Evolutionary conservation across 2,113 vertebrate genomes (phyloP).

Genomic region (Paralichthys olivaceus): DNA sequence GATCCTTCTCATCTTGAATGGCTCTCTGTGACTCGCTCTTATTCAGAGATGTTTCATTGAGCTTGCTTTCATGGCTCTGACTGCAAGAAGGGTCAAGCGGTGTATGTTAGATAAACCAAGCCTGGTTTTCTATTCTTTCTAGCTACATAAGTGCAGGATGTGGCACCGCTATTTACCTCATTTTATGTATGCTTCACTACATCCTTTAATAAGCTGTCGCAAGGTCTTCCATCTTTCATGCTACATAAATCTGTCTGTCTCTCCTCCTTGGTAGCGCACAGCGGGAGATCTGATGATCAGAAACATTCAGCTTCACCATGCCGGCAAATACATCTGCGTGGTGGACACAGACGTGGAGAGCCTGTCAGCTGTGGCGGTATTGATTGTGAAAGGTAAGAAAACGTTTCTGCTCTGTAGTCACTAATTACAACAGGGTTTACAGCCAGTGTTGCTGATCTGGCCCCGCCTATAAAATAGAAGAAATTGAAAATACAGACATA

Average conservation of each 20-base stretch:
- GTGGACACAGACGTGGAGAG: constrained; percentile 93
- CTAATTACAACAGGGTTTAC: constrained; percentile 63
- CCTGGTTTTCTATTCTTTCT: constrained; percentile 6
- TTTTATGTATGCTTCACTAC: constrained; percentile 61
- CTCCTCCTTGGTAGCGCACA: constrained; percentile 81
- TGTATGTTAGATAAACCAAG: constrained; percentile 10
- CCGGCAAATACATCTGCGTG: constrained; percentile 91
- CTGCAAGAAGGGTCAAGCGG: constrained; percentile 3
- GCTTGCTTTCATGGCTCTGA: constrained; percentile 6
- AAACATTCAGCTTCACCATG: constrained; percentile 92
- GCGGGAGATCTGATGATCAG: constrained; percentile 95
- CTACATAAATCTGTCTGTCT: constrained; percentile 65
- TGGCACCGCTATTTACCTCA: constrained; percentile 51
- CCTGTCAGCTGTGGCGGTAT: constrained; percentile 88
- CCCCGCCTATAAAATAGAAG: background rate
- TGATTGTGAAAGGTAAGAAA: constrained; percentile 91
- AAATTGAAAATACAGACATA: constrained; percentile 11
- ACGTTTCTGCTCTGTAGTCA: constrained; percentile 30
- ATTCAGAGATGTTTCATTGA: constrained; percentile 15
- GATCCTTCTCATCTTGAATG: constrained; percentile 31
- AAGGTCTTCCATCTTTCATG: constrained; percentile 73
- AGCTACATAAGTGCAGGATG: constrained; percentile 33
- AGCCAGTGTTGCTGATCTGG: constrained; percentile 31
- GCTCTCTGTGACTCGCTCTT: constrained; percentile 17
- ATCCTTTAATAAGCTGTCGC: constrained; percentile 73